Conservation (phyloP, 2,797 vertebrate genomes). For the Spinus olivaceus region DNA sequence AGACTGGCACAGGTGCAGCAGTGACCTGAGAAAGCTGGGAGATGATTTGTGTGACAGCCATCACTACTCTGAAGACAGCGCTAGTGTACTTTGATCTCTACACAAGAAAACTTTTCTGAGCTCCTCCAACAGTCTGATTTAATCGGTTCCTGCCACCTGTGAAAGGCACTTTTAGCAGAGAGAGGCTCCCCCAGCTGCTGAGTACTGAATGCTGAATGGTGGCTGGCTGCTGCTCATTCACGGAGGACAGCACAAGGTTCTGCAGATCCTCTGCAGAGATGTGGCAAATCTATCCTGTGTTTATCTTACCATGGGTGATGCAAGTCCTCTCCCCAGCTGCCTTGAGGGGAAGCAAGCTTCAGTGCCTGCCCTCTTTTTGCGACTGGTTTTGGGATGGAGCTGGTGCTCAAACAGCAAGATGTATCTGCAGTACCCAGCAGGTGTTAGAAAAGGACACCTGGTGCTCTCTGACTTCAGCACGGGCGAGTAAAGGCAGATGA, state of each 20-base stretch:
- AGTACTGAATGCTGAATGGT: background rate
- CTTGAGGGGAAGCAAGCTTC: background rate
- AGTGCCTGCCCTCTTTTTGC: rapidly evolving
- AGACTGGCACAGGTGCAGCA: background rate
- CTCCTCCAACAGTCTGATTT: background rate
- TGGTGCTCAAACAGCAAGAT: background rate
- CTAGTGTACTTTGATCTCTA: background rate
- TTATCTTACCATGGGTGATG: background rate
- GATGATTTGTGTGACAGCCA: background rate
- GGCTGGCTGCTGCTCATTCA: background rate
- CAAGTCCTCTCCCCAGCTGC: background rate
- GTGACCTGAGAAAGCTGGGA: background rate
- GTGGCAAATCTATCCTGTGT: background rate
- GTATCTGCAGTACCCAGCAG: too few species aligned
- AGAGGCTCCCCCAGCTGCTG: background rate
- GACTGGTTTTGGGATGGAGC: rapidly evolving
- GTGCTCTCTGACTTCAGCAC: background rate
- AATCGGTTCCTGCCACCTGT: background rate
- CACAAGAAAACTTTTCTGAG: rapidly evolving
- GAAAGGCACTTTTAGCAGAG: background rate
- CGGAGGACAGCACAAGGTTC: background rate
- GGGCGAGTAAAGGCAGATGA: background rate
- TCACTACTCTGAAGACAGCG: background rate
- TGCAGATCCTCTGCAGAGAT: background rate
- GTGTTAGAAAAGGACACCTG: background rate